Evolutionary conservation across 2,797 vertebrate genomes (phyloP).

Genomic region (Paramormyrops hopkinsi): DNA sequence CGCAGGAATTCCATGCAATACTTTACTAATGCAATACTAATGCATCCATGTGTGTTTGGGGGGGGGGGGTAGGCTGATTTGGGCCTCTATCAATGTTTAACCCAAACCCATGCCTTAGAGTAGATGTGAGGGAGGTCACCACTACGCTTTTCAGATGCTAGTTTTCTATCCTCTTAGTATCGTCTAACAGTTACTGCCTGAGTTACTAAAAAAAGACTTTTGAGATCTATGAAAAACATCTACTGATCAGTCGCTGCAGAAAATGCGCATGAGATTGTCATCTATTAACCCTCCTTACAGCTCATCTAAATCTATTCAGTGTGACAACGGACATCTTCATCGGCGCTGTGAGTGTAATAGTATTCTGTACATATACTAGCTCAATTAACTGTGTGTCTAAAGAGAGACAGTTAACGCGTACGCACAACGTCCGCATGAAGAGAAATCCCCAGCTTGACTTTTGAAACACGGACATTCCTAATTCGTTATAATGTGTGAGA

Average conservation of each 20-base stretch:
- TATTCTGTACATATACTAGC: not conserved
- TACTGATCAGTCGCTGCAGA: not conserved
- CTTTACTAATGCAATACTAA: not conserved
- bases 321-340: not conserved
- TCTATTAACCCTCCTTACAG: not conserved
- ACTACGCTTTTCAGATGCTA: not conserved
- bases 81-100: not conserved
- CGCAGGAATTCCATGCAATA: not conserved
- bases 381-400: not conserved
- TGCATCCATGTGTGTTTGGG: not conserved
- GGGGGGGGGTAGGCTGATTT: not conserved
- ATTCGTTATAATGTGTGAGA: not conserved
- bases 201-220: not conserved
- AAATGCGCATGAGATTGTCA: not conserved
- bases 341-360: not conserved
- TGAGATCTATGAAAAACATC: not conserved
- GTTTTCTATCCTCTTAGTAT: not conserved
- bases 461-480: not conserved
- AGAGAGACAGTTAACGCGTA: not conserved
- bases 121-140: not conserved
- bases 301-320: not conserved
- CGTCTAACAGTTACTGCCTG: not conserved
- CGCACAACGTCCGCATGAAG: not conserved
- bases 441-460: not conserved
- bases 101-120: not conserved